Evolutionary conservation across 2,113 vertebrate genomes (phyloP).

Genomic region (Arenaria interpres): DNA sequence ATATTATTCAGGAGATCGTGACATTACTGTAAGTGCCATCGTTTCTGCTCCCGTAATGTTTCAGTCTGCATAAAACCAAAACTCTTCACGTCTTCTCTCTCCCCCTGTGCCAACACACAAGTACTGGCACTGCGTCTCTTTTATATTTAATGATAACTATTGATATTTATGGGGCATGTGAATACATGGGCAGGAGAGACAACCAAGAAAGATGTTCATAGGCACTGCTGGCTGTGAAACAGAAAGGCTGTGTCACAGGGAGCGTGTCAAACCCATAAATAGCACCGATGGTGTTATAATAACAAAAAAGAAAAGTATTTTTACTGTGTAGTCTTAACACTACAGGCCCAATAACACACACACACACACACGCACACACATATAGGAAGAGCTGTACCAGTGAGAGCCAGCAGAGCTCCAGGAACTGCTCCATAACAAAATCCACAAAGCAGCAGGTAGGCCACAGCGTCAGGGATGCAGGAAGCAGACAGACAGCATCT

Average conservation of each 20-base stretch:
- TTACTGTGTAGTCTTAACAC: background rate
- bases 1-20: background rate
- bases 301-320: background rate
- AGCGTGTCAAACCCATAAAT: background rate
- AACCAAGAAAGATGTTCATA: background rate
- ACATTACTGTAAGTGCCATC: conserved; percentile 18
- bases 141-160: background rate
- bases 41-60: background rate
- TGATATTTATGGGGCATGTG: background rate
- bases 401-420: background rate
- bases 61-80: conserved; percentile 7
- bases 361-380: background rate
- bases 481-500: background rate
- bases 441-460: background rate
- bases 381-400: background rate
- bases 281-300: background rate
- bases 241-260: background rate
- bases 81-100: background rate
- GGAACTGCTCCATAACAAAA: background rate
- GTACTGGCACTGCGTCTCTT: background rate
- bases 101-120: background rate
- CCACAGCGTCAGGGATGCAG: background rate
- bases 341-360: background rate
- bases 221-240: background rate
- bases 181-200: background rate